phyloP scores from a whole-genome alignment of 1,140 invertebrate species.

The Notospermus geniculatus region DNA sequence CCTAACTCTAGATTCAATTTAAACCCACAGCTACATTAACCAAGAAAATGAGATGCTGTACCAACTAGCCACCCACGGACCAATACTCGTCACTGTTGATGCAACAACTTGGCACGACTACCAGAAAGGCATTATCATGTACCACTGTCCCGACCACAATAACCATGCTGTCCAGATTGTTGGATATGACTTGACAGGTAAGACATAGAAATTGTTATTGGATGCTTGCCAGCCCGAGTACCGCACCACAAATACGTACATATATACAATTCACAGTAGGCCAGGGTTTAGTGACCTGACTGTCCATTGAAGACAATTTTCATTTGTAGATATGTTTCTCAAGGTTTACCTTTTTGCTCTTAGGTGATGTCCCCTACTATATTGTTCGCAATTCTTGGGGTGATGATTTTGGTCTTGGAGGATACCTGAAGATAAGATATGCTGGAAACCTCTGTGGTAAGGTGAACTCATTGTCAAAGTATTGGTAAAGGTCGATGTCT shows the following conservation, averaged over 20 bases:
- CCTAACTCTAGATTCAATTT: too few species aligned
- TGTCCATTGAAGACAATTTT: too few species aligned
- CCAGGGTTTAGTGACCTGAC: too few species aligned
- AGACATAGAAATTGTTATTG: too few species aligned
- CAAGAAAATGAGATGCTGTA: slow-evolving; percentile 68
- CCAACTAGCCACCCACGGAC: slow-evolving; percentile 68
- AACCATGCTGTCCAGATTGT: slow-evolving; percentile 85
- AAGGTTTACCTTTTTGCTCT: too few species aligned
- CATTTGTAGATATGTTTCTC: too few species aligned
- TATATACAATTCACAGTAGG: too few species aligned
- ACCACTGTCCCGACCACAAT: slow-evolving; percentile 66
- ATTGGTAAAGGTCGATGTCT: too few species aligned
- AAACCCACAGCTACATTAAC: slow-evolving; percentile 62
- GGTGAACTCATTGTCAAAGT: slow-evolving; percentile 9
- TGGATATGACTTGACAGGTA: slow-evolving; percentile 73
- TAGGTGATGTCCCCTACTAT: slow-evolving; percentile 71
- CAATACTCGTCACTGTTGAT: slow-evolving; percentile 77
- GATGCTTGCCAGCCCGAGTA: too few species aligned
- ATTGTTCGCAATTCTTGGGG: slow-evolving; percentile 88
- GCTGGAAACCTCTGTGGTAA: slow-evolving; percentile 77
- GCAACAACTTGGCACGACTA: slow-evolving; percentile 85
- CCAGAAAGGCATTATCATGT: slow-evolving; percentile 80
- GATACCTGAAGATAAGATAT: slow-evolving; percentile 76
- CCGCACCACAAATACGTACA: too few species aligned
- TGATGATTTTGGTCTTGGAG: slow-evolving; percentile 69